phyloP scores from a whole-genome alignment of 2,888 invertebrate species.

The Polymixis flavicincta region DNA sequence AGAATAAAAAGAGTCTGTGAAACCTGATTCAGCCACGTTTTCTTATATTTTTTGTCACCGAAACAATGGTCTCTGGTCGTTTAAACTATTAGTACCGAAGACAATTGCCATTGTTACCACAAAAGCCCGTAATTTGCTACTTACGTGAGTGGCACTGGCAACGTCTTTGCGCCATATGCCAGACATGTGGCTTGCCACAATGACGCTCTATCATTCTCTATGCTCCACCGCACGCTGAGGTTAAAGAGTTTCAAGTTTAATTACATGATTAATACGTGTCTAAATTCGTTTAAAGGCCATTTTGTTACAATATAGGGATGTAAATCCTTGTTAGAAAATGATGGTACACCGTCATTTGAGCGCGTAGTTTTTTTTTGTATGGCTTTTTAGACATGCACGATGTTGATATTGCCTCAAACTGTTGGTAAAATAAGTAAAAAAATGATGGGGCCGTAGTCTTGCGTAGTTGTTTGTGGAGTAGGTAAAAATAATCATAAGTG shows the following conservation, averaged over 20 bases:
- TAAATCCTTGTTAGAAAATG: not conserved
- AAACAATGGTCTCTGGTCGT: slow-evolving; percentile 39
- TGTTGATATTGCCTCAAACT: not conserved
- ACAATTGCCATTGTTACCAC: slow-evolving; percentile 69
- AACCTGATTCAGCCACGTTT: slow-evolving; percentile 6
- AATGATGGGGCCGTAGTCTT: not conserved
- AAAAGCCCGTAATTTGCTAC: slow-evolving; percentile 75
- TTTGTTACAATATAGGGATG: slow-evolving; percentile 11
- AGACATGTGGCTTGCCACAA: slow-evolving; percentile 79
- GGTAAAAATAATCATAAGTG: too few species aligned
- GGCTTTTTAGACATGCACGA: not conserved
- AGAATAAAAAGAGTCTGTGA: not conserved
- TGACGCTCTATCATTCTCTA: slow-evolving; percentile 72
- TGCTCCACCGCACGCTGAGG: slow-evolving; percentile 70
- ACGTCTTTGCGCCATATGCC: slow-evolving; percentile 80
- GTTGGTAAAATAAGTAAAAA: not conserved
- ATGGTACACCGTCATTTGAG: not conserved
- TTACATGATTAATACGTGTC: slow-evolving; percentile 44
- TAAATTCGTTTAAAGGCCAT: not conserved
- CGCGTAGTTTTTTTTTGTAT: not conserved
- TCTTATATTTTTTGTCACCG: slow-evolving; percentile 24
- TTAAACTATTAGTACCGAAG: slow-evolving; percentile 48
- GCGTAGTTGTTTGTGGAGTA: not conserved
- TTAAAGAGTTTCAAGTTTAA: slow-evolving; percentile 46
- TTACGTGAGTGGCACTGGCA: slow-evolving; percentile 71